Conservation (phyloP, 2,888 invertebrate species). For the Stomorhina lunata region DNA sequence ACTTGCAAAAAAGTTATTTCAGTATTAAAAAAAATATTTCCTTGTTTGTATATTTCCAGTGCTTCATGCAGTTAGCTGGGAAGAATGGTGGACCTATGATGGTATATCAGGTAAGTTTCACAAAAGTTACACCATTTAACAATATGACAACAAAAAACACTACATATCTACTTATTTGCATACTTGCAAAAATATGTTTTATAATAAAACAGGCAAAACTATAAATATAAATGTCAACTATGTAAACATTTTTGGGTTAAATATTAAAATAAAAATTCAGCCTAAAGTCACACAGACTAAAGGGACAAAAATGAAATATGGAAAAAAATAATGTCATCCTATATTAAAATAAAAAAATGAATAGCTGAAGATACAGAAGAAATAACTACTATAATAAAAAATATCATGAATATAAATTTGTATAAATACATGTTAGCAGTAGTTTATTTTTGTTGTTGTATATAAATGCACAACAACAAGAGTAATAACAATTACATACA, state of each 20-base stretch:
- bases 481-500: constrained; percentile 18
- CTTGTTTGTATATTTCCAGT: constrained; percentile 70
- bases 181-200: too few relatives aligned
- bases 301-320: constrained; percentile 3
- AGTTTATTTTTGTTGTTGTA: constrained; percentile 20
- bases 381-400: background rate
- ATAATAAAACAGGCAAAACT: background rate
- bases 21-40: background rate
- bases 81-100: constrained; percentile 98
- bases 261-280: constrained; percentile 31
- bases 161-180: too few relatives aligned
- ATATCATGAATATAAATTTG: constrained; percentile 12
- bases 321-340: constrained; percentile 8
- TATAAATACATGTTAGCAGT: background rate
- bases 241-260: constrained; percentile 38
- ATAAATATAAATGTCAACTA: constrained; percentile 45
- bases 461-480: constrained; percentile 11
- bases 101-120: constrained; percentile 91
- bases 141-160: too few relatives aligned
- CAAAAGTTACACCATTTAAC: background rate
- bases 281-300: constrained; percentile 7
- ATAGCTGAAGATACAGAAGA: background rate
- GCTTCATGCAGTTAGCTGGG: constrained; percentile 85
- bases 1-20: background rate
- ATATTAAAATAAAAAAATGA: constrained; percentile 1